phyloP scores from a whole-genome alignment of 2,797 vertebrate genomes.

The Galaxias olidus region DNA sequence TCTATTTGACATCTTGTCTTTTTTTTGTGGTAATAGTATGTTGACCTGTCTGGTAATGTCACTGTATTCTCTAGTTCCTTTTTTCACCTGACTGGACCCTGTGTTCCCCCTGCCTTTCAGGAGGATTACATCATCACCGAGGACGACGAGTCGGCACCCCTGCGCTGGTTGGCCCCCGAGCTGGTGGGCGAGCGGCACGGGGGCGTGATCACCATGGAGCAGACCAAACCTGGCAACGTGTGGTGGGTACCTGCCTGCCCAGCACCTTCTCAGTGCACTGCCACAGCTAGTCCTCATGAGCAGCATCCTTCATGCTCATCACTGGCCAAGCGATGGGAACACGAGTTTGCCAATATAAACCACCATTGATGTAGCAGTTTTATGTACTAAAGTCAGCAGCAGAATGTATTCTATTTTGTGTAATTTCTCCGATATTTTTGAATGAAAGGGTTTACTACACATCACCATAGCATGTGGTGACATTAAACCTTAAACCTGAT shows the following conservation, averaged over 20 bases:
- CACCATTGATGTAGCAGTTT: too few relatives aligned
- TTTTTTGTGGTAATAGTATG: too few relatives aligned
- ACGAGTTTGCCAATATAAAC: too few relatives aligned
- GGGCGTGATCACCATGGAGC: slow-evolving; percentile 87
- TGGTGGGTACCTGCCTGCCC: slow-evolving; percentile 81
- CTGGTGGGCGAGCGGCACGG: slow-evolving; percentile 93
- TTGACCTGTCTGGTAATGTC: too few relatives aligned
- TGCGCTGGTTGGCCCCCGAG: slow-evolving; percentile 95
- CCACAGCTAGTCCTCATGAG: background rate
- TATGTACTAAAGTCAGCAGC: too few relatives aligned
- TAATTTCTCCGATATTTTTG: too few relatives aligned
- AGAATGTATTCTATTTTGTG: too few relatives aligned
- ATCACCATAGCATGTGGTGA: too few relatives aligned
- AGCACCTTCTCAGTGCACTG: slow-evolving; percentile 13
- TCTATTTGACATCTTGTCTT: slow-evolving; percentile 24
- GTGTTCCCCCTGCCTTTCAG: slow-evolving; percentile 61
- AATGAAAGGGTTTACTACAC: too few relatives aligned
- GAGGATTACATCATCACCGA: slow-evolving; percentile 96
- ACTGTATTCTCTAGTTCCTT: background rate
- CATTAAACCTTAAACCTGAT: too few relatives aligned
- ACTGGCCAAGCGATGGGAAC: too few relatives aligned
- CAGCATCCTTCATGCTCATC: background rate
- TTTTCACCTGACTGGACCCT: slow-evolving; percentile 12
- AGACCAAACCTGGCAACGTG: slow-evolving; percentile 91
- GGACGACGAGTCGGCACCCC: slow-evolving; percentile 87